Percentiles rank a stretch among this genome's conserved stretches.
These are phyloP conservation scores for Hyperoplus immaculatus DNA, from an alignment of 2,797 vertebrate genomes.

Conservation along the genomic window DNA sequence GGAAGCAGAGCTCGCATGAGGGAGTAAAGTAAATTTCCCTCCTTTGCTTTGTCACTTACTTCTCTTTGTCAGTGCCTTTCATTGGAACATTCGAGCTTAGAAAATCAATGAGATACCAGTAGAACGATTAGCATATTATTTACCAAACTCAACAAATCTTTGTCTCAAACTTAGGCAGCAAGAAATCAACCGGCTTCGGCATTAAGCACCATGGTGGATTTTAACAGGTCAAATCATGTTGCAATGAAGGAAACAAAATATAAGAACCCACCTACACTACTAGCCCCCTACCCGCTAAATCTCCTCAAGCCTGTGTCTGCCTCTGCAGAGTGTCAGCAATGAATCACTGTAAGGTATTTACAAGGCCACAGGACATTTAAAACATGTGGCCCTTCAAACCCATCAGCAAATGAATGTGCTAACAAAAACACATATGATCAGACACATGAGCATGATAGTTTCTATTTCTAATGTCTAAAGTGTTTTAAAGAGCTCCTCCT, in stretches of 20 bases:
- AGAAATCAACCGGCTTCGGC: background rate
- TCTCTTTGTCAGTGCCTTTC: conserved; percentile 32
- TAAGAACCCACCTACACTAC: conserved; percentile 23
- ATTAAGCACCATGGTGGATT: background rate
- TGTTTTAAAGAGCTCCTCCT: background rate
- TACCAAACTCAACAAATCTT: background rate
- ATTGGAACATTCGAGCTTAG: conserved; percentile 21
- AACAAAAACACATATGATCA: conserved; percentile 40
- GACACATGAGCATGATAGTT: conserved; percentile 14
- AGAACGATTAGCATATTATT: background rate
- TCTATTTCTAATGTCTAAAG: background rate
- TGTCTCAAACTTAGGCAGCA: conserved; percentile 7
- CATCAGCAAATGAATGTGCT: conserved; percentile 51
- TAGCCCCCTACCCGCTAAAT: conserved; percentile 9
- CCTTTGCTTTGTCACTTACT: conserved; percentile 59
- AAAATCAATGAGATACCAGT: conserved; percentile 25
- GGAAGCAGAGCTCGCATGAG: conserved; percentile 68
- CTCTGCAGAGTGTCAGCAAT: conserved; percentile 70
- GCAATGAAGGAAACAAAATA: conserved; percentile 15
- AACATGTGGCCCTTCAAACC: conserved; percentile 77
- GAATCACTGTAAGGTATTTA: conserved; percentile 82
- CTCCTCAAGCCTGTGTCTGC: conserved; percentile 4
- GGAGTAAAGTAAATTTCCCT: conserved; percentile 57
- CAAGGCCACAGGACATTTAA: conserved; percentile 79
- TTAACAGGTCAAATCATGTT: conserved; percentile 20